A percentile compares a stretch with the other conserved stretches of the same genome.
phyloP scores from a whole-genome alignment of 2,113 vertebrate genomes.

The Oceanites oceanicus region DNA sequence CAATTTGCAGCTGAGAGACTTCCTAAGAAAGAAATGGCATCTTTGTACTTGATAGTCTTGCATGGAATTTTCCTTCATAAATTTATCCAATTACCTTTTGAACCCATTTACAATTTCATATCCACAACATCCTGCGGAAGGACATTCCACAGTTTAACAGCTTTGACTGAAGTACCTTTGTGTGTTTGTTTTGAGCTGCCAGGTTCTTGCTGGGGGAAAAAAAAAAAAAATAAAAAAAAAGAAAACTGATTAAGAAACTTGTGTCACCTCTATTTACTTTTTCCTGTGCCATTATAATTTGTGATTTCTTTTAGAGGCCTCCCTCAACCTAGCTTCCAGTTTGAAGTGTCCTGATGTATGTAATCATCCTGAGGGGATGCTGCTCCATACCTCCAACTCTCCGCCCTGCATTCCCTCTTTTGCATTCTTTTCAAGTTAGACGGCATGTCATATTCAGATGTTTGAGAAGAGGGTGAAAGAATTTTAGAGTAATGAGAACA shows the following conservation, averaged over 20 bases:
- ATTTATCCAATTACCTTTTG: conserved; percentile 14
- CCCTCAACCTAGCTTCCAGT: neutral
- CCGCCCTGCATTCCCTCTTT: neutral
- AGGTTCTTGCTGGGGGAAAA: neutral
- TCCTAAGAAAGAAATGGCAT: neutral
- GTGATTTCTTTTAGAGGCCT: neutral
- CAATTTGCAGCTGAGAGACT: neutral
- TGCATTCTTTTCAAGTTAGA: neutral
- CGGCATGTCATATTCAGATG: neutral
- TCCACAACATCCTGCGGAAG: conserved; percentile 52
- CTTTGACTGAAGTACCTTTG: neutral
- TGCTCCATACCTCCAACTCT: neutral
- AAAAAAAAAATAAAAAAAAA: too few species aligned
- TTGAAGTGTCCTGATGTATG: neutral
- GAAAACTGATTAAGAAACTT: neutral
- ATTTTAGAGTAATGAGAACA: neutral
- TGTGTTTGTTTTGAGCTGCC: neutral
- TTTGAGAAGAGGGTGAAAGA: neutral
- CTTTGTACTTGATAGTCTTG: neutral
- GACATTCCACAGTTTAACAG: conserved; percentile 35
- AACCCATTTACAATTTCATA: neutral
- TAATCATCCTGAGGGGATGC: neutral
- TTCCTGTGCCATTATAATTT: neutral
- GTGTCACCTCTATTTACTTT: neutral
- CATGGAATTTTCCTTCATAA: conserved; percentile 44